Conservation (phyloP, 2,797 vertebrate species). For the Staurois parvus region DNA sequence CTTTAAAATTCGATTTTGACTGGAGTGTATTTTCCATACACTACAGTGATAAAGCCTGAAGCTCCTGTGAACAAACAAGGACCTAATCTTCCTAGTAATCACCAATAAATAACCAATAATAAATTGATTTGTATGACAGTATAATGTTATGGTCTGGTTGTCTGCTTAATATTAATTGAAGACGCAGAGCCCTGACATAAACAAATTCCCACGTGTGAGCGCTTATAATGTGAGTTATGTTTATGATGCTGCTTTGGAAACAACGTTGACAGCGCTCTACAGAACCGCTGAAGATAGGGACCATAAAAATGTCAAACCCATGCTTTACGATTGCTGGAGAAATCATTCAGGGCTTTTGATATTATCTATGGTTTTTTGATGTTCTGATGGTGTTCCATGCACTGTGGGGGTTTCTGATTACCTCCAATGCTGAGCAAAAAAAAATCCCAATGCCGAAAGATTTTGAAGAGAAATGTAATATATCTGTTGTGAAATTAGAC, state of each 20-base stretch:
- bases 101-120: neutral
- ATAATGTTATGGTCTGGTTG: constrained; percentile 13
- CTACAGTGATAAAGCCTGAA: too few species aligned
- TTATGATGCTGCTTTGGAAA: constrained; percentile 28
- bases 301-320: constrained; percentile 29
- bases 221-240: constrained; percentile 36
- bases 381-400: constrained; percentile 5
- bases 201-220: constrained; percentile 27
- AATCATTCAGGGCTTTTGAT: constrained; percentile 10
- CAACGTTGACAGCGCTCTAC: constrained; percentile 17
- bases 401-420: neutral
- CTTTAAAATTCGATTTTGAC: too few species aligned
- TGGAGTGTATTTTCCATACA: too few species aligned
- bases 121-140: neutral
- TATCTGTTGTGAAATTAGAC: too few species aligned
- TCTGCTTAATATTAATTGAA: constrained; percentile 27
- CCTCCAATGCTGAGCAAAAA: constrained; percentile 6
- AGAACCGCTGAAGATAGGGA: constrained; percentile 13
- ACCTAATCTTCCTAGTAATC: neutral
- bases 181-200: constrained; percentile 19
- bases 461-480: too few species aligned
- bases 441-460: neutral
- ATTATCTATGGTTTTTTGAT: constrained; percentile 12
- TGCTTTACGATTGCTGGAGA: constrained; percentile 25
- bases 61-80: too few species aligned